Conservation (phyloP, 30 jellyfish, hydroid and myxozoan genomes). For the Hydra vulgaris region DNA sequence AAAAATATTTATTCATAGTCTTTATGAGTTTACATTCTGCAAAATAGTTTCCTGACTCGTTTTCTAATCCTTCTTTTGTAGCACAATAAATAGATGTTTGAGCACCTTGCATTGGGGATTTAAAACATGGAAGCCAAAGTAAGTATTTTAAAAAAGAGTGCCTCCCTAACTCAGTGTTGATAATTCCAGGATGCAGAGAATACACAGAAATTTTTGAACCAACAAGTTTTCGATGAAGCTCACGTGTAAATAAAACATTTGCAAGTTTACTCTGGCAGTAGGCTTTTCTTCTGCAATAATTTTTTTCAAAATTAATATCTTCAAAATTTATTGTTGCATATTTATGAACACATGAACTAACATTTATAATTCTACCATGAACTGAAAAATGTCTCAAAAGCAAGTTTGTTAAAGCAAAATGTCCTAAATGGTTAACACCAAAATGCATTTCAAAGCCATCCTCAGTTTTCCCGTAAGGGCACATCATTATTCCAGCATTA, state of each 20-base stretch:
- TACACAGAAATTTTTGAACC: slow-evolving; percentile 35
- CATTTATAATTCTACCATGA: slow-evolving; percentile 68
- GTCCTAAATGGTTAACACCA: slow-evolving; percentile 87
- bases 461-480: slow-evolving; percentile 51
- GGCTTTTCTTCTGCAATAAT: slow-evolving; percentile 24
- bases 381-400: slow-evolving; percentile 38
- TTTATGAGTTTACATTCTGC: slow-evolving; percentile 42
- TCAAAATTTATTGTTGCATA: slow-evolving; percentile 30
- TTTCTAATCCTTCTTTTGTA: slow-evolving; percentile 63
- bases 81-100: slow-evolving; percentile 85
- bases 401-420: slow-evolving; percentile 69
- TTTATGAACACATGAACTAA: slow-evolving; percentile 58
- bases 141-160: neutral
- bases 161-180: slow-evolving; percentile 36
- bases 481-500: slow-evolving; percentile 80
- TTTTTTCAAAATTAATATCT: slow-evolving; percentile 13
- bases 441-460: slow-evolving; percentile 87
- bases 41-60: slow-evolving; percentile 55
- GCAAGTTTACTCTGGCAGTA: slow-evolving; percentile 61
- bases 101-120: slow-evolving; percentile 53
- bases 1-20: slow-evolving; percentile 25
- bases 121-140: neutral
- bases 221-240: slow-evolving; percentile 31
- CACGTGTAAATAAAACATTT: slow-evolving; percentile 51
- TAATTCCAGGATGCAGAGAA: slow-evolving; percentile 77